Conservation (phyloP, 2,113 vertebrate species). For the Salvelinus alpinus region DNA sequence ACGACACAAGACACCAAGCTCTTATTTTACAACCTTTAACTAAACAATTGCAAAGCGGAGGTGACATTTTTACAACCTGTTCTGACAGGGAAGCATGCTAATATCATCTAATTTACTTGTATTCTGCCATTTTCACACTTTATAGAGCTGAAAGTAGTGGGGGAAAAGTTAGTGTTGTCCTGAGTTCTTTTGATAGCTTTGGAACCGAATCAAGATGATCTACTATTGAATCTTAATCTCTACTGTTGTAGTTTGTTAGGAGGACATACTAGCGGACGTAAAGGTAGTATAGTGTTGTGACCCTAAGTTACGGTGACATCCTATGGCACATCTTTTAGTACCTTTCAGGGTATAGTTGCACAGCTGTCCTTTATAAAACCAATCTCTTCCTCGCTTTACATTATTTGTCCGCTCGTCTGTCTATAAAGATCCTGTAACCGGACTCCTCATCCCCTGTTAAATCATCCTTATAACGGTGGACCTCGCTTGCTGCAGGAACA, state of each 20-base stretch:
- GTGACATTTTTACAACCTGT: constrained; percentile 50
- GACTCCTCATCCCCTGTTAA: constrained; percentile 56
- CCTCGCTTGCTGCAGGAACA: constrained; percentile 35
- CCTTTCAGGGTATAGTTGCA: constrained; percentile 23
- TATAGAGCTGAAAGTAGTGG: neutral
- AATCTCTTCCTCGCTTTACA: constrained; percentile 36
- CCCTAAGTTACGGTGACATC: constrained; percentile 34
- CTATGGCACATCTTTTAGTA: constrained; percentile 44
- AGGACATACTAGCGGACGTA: neutral
- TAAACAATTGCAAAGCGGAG: constrained; percentile 37
- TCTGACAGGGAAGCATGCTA: constrained; percentile 23
- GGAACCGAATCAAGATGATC: neutral
- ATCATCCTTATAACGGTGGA: constrained; percentile 37
- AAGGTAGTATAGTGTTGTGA: constrained; percentile 1
- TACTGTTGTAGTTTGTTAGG: neutral
- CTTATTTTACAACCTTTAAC: constrained; percentile 37
- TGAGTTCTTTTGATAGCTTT: neutral
- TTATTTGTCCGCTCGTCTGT: constrained; percentile 37
- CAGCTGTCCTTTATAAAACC: constrained; percentile 55
- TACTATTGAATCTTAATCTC: neutral
- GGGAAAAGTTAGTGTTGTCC: neutral
- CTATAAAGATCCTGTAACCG: constrained; percentile 61
- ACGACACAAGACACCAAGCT: neutral
- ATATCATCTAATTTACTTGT: constrained; percentile 24
- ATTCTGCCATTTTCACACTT: neutral